Evolutionary conservation across 1,140 invertebrate genomes (phyloP).

Genomic region (Neuroterus valhalla): DNA sequence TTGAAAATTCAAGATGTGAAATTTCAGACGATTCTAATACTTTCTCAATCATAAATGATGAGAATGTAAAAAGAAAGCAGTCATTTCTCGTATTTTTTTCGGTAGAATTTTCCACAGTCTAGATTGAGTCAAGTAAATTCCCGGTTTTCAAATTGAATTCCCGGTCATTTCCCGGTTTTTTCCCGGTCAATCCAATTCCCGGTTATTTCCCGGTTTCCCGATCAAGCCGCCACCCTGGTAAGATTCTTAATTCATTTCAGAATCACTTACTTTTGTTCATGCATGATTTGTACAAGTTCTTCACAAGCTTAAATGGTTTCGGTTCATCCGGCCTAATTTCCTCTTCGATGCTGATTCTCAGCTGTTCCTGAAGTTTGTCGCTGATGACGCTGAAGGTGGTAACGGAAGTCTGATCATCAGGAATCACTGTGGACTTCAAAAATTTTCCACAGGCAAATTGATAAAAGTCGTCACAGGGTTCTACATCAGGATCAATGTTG

Average conservation of each 20-base stretch:
- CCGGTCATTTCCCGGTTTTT: too few species aligned
- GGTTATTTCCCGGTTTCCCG: too few species aligned
- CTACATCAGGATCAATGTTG: slow-evolving; percentile 75
- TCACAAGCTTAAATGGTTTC: slow-evolving; percentile 84
- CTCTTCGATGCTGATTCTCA: slow-evolving; percentile 84
- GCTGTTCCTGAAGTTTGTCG: slow-evolving; percentile 86
- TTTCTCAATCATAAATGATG: too few species aligned
- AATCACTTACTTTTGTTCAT: slow-evolving; percentile 87
- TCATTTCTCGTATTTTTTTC: too few species aligned
- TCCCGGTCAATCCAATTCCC: too few species aligned
- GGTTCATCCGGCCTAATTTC: slow-evolving; percentile 80
- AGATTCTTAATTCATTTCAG: slow-evolving; percentile 32
- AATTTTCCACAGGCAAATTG: slow-evolving; percentile 79
- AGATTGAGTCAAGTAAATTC: too few species aligned
- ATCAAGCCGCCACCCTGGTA: too few species aligned
- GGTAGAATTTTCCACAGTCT: too few species aligned
- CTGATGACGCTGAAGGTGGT: slow-evolving; percentile 88
- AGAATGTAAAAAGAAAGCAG: too few species aligned
- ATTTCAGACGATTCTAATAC: too few species aligned
- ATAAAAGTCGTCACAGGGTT: slow-evolving; percentile 91
- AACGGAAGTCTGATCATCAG: slow-evolving; percentile 82
- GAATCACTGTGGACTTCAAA: slow-evolving; percentile 71
- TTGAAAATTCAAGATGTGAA: too few species aligned
- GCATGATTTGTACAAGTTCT: slow-evolving; percentile 87
- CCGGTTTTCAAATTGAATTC: too few species aligned